A percentile compares a stretch with the other conserved stretches of the same genome.
phyloP scores from a whole-genome alignment of 2,888 invertebrate species.

The Acleris laterana region DNA sequence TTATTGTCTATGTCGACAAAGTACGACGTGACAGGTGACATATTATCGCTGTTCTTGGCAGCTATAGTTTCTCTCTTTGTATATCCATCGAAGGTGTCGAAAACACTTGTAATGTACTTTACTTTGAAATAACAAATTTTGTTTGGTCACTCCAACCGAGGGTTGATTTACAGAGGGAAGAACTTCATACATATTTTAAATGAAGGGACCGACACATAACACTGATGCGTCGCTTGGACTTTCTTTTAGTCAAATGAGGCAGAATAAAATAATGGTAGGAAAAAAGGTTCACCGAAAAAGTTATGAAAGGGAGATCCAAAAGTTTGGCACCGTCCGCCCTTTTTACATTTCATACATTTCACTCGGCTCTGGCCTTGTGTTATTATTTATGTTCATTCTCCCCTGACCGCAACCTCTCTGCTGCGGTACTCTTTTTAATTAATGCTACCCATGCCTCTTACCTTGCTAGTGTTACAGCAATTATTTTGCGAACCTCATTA shows the following conservation, averaged over 20 bases:
- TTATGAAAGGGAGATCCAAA: slow-evolving; percentile 77
- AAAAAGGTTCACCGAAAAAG: slow-evolving; percentile 78
- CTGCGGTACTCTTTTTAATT: slow-evolving; percentile 77
- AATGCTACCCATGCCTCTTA: slow-evolving; percentile 72
- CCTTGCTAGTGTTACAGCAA: slow-evolving; percentile 80
- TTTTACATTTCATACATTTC: slow-evolving; percentile 72
- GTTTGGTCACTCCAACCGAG: slow-evolving; percentile 36
- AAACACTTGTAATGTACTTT: slow-evolving; percentile 13
- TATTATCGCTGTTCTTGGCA: slow-evolving; percentile 1
- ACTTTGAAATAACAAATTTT: slow-evolving; percentile 28
- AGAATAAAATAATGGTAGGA: slow-evolving; percentile 78
- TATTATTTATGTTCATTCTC: slow-evolving; percentile 78
- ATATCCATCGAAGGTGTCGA: slow-evolving; percentile 1
- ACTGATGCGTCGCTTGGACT: slow-evolving; percentile 68
- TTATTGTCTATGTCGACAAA: slow-evolving; percentile 9
- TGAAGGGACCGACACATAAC: slow-evolving; percentile 68
- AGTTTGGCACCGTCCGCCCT: slow-evolving; percentile 69
- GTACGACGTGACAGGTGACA: neutral
- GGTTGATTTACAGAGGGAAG: slow-evolving; percentile 59
- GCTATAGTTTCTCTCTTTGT: neutral
- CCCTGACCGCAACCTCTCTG: slow-evolving; percentile 68
- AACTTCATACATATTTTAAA: slow-evolving; percentile 77
- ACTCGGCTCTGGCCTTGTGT: slow-evolving; percentile 65
- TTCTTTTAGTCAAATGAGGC: slow-evolving; percentile 81
- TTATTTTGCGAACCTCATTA: slow-evolving; percentile 80